These are phyloP conservation scores for Stichopus horrens DNA, from an alignment of 53 echinoderm and acorn worm species.

Conservation along the genomic window DNA sequence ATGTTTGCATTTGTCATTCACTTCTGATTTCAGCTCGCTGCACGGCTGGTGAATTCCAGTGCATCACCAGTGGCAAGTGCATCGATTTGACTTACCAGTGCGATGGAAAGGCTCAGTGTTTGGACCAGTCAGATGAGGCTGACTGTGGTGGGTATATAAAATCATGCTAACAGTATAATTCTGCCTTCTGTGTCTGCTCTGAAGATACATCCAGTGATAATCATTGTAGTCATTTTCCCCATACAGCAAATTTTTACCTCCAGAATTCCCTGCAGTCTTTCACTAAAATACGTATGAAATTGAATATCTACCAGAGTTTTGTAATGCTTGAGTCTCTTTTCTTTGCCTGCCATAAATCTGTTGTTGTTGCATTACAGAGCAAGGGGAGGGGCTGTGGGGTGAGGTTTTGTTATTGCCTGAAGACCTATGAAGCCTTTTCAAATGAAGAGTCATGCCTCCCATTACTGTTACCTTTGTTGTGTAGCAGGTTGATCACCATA, in stretches of 20 bases:
- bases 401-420: too few species aligned
- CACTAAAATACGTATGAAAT: too few species aligned
- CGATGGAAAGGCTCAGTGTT: conserved; percentile 68
- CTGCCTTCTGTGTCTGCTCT: not conserved
- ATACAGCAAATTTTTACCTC: too few species aligned
- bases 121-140: conserved; percentile 78
- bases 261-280: too few species aligned
- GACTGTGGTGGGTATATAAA: conserved; percentile 66
- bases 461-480: too few species aligned
- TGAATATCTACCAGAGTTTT: too few species aligned
- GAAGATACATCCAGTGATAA: not conserved
- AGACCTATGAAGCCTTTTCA: too few species aligned
- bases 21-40: conserved; percentile 36
- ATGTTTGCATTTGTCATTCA: not conserved
- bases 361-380: too few species aligned
- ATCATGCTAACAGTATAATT: not conserved
- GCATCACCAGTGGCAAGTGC: conserved; percentile 70
- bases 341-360: too few species aligned
- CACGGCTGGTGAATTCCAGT: conserved; percentile 62
- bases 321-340: too few species aligned
- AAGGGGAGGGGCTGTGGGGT: too few species aligned
- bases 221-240: not conserved
- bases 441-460: too few species aligned
- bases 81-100: conserved; percentile 67
- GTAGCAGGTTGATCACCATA: not conserved